Evolutionary conservation across 2,797 vertebrate genomes (phyloP), one percentile per base, ranked within the genome.

Genomic region (Spea hammondii): DNA sequence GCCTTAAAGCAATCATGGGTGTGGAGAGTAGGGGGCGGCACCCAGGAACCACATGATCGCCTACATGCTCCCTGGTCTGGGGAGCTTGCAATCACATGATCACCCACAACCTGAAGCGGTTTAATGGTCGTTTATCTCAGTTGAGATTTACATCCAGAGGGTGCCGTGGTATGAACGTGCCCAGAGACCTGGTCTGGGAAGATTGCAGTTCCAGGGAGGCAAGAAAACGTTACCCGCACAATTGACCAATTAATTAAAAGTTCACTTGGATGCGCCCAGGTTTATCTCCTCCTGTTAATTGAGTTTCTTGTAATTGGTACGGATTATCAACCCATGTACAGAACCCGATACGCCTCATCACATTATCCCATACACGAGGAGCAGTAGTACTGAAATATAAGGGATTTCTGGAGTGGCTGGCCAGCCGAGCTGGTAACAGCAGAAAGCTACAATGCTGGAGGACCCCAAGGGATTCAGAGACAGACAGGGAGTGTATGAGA

Each of bases 181-280:
- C 32, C 32, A 32, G 32, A 32, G 32, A 32, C 32, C 32, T 32
- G 32, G 11, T 59, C 5, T 32, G 59, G 32, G 59, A 44, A 64
- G 45, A 48, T 78, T 5, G 44, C 68, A 50, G 67, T 79, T 62
- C 44, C 54, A 14, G 46, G 51, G 4, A 44, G 47, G 46, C 13
- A 7, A 5, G 45, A 54, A 50, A 73, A 73, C 51, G 6, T 67
- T 55, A 72, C 57, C 57, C 62, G 9, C 17, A 11, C n/a, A 5
- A 59, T 67, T 54, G 4, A 65, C 70, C 70, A 59, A 79, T 79
- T 73, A 73, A 73, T 72, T 67, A 79, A 79, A 57, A 11, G 70
- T 67, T 67, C 69, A 46, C 60, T 68, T 45, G 46, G 62, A 59
- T 54, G 53, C 47, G 3, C 47, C n/a, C 49, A 45, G 48, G 44